Evolutionary conservation across 2,113 vertebrate species (phyloP), one percentile per base, ranked within the genome.

Genomic region (Cephalopterus ornatus): DNA sequence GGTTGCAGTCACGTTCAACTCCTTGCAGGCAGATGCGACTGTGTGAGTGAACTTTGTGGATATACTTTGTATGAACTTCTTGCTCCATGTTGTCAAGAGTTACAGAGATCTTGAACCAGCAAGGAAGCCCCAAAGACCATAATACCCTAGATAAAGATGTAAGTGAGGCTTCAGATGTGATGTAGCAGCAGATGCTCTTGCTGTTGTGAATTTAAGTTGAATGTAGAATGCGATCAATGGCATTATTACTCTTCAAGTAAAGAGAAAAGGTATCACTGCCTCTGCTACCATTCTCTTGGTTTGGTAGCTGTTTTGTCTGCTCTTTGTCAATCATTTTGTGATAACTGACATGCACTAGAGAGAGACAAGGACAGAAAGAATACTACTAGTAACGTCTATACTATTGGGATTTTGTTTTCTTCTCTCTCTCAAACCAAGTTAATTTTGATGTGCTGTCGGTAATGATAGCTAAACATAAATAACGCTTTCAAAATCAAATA

Each of bases 1-100:
- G 3, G 24, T 74, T 4, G 33, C 30, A 49, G 55, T 46, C 4
- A 6, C 0, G 0, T 62, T 33, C 65, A 58, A 6, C 50, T 70
- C 55, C 37, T 35, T 0, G 0, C 24, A 17, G 46, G 44, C n/a
- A 52, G 59, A 9, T 55, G 42, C 2, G 4, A 37, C 33, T 23
- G 1, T 13, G 11, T 33, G 22, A 13, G 18, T 47, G 72, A 73
- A 49, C 42, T 83, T 23, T 11, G n/a, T 76, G 82, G 32, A 26
- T 1, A 3, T n/a, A 14, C 55, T 76, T 22, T 35, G 8, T 59
- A 11, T 32, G 10, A 83, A 56, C 35, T 65, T 89, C n/a, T 66
- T 32, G 78, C n/a, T 92, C 30, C 17, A 3, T 26, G 3, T 71
- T 71, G 27, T 70, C 63, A 44, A 18, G 28, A 50, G 33, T 55